These are phyloP conservation scores for Panagrolaimus sp. DNA, from an alignment of 1,140 invertebrate genomes.

Conservation along the genomic window DNA sequence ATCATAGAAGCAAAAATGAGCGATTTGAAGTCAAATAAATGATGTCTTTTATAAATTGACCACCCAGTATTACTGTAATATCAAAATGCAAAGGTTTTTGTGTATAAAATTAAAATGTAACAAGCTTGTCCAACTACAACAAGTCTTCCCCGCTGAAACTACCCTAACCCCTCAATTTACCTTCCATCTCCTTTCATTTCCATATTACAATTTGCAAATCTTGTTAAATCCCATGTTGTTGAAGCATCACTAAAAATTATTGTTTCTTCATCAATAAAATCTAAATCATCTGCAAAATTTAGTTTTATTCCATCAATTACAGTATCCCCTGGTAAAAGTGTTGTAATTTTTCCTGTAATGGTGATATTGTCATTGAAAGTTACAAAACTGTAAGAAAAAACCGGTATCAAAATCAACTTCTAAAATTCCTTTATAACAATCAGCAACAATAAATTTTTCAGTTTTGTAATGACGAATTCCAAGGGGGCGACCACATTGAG, in stretches of 20 bases:
- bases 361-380: neutral
- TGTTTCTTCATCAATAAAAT: neutral
- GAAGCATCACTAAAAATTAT: constrained; percentile 1
- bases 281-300: neutral
- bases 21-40: too few species aligned
- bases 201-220: neutral
- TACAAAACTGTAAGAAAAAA: neutral
- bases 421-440: neutral
- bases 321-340: neutral
- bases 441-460: constrained; percentile 1
- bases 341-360: neutral
- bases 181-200: neutral
- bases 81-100: too few species aligned
- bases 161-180: too few species aligned
- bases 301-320: neutral
- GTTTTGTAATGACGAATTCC: neutral
- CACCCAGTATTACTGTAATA: too few species aligned
- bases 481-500: neutral
- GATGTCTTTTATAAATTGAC: too few species aligned
- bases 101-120: too few species aligned
- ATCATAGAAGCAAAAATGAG: too few species aligned
- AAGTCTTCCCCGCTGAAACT: too few species aligned
- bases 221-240: neutral
- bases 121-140: too few species aligned
- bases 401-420: constrained; percentile 4